A percentile compares a stretch with the other conserved stretches of the same genome.
Conservation (phyloP, 1,140 invertebrate species). For the Atopsyche davidsoni region DNA sequence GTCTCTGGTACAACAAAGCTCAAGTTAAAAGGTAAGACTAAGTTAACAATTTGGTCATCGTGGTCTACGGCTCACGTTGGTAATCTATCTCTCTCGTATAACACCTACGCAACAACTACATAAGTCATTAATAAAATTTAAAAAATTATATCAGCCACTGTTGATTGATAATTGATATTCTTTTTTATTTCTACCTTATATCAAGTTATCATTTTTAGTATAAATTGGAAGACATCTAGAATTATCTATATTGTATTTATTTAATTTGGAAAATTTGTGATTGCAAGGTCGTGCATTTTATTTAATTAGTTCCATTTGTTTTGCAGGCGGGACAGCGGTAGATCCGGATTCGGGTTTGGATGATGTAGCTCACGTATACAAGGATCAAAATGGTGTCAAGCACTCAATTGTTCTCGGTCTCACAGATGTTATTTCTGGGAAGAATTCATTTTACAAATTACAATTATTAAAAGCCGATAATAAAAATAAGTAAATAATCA, state of each 20-base stretch:
- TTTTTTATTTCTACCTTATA: no score
- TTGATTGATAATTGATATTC: no score
- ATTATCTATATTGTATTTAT: no score
- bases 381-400: slow-evolving; percentile 50
- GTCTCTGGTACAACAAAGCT: slow-evolving; percentile 64
- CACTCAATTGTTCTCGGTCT: slow-evolving; percentile 75
- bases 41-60: no score
- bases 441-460: slow-evolving; percentile 94
- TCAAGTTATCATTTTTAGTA: no score
- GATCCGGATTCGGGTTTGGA: slow-evolving; percentile 84
- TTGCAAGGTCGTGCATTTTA: not conserved
- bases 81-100: no score
- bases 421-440: slow-evolving; percentile 79
- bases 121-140: no score
- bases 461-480: slow-evolving; percentile 80
- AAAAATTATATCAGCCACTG: no score
- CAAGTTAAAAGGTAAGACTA: slow-evolving; percentile 73
- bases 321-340: slow-evolving; percentile 69
- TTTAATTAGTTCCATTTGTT: not conserved
- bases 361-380: slow-evolving; percentile 75
- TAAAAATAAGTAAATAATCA: slow-evolving; percentile 48
- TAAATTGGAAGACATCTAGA: no score
- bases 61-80: no score
- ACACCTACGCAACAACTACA: no score
- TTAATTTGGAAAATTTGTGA: not conserved